A percentile compares a stretch with the other conserved stretches of the same genome.
phyloP scores from a whole-genome alignment of 2,797 vertebrate species.

The Ptychobarbus kaznakovi region DNA sequence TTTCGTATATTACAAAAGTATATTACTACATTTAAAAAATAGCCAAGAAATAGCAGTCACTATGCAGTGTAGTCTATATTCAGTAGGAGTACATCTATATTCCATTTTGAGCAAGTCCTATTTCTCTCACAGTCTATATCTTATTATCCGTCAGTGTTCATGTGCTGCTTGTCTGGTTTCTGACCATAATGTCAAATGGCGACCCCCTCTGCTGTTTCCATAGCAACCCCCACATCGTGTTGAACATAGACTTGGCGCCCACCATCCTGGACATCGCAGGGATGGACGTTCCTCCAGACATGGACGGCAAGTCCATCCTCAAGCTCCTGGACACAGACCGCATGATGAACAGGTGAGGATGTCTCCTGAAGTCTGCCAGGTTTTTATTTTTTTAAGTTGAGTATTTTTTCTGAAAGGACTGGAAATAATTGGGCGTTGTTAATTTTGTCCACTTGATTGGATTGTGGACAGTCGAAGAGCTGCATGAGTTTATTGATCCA shows the following conservation, averaged over 20 bases:
- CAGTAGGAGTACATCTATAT: neutral
- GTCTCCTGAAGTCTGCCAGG: neutral
- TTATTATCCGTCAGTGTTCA: constrained; percentile 14
- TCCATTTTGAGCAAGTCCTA: neutral
- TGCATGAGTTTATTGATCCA: neutral
- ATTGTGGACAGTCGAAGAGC: neutral
- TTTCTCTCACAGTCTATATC: constrained; percentile 3
- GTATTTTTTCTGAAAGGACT: neutral
- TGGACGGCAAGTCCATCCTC: constrained; percentile 95
- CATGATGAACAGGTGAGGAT: constrained; percentile 84
- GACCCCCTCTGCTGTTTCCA: constrained; percentile 49
- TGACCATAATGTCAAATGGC: constrained; percentile 37
- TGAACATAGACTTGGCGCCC: constrained; percentile 96
- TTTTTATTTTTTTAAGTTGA: neutral
- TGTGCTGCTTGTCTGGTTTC: constrained; percentile 7
- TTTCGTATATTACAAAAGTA: neutral
- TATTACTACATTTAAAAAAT: neutral
- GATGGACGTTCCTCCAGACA: constrained; percentile 90
- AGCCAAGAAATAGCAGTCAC: neutral
- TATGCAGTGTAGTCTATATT: neutral
- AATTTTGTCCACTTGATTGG: neutral
- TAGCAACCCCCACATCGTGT: constrained; percentile 93
- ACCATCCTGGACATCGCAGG: constrained; percentile 97
- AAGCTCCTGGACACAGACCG: constrained; percentile 88
- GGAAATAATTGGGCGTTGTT: neutral